phyloP scores from a whole-genome alignment of 2,888 invertebrate genomes.

The Mermis nigrescens region DNA sequence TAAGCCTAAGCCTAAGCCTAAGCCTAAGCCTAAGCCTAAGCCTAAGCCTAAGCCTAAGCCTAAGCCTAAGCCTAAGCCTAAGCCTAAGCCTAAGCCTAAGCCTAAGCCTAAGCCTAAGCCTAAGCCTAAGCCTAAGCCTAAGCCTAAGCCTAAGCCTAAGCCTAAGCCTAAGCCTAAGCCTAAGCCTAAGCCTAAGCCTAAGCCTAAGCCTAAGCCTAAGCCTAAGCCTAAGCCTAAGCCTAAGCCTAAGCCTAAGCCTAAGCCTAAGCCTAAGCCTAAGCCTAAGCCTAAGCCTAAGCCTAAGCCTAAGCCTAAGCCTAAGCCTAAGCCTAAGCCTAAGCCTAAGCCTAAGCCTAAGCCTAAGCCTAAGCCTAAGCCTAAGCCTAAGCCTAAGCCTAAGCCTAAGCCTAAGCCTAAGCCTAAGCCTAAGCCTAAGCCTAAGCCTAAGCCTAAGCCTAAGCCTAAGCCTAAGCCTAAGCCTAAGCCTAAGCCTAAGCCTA shows the following conservation, averaged over 20 bases:
- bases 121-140: constrained; percentile 3
- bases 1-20: constrained; percentile 1
- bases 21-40: constrained; percentile 2
- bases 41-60: constrained; percentile 3
- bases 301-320: not conserved
- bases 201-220: not conserved
- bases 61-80: constrained; percentile 2
- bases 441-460: constrained; percentile 1
- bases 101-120: constrained; percentile 3
- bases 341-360: not conserved
- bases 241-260: not conserved
- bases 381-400: constrained; percentile 1
- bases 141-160: not conserved
- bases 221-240: not conserved
- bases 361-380: constrained; percentile 2
- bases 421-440: not conserved
- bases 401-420: constrained; percentile 4
- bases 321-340: not conserved
- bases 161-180: not conserved
- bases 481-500: constrained; percentile 1
- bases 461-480: constrained; percentile 4
- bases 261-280: not conserved
- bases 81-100: constrained; percentile 1
- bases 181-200: not conserved
- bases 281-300: not conserved